Conservation (phyloP, 2,113 vertebrate genomes). For the Clupea harengus region DNA sequence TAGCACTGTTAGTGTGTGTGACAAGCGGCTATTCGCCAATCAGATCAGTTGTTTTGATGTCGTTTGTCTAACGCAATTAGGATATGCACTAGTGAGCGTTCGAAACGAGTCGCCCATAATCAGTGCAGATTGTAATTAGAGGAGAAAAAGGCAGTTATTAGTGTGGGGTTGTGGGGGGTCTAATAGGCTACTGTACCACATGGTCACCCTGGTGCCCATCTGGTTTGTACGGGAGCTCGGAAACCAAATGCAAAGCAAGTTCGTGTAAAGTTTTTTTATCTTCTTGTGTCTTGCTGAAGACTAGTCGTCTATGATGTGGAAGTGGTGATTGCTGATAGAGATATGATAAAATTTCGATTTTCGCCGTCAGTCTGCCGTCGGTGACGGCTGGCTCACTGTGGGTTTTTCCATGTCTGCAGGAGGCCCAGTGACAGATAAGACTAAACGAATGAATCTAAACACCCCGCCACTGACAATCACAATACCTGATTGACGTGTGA, state of each 20-base stretch:
- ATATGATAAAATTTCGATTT: background rate
- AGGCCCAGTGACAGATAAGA: background rate
- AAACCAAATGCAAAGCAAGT: slow-evolving; percentile 57
- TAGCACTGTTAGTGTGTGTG: slow-evolving; percentile 9
- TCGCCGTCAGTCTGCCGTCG: background rate
- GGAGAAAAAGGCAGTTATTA: slow-evolving; percentile 50
- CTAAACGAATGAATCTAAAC: background rate
- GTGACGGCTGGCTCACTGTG: background rate
- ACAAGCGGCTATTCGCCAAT: slow-evolving; percentile 10
- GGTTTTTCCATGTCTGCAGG: background rate
- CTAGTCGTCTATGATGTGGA: background rate
- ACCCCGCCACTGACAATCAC: background rate
- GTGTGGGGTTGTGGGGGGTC: slow-evolving; percentile 55
- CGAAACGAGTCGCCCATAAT: background rate
- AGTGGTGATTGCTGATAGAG: background rate
- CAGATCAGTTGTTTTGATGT: slow-evolving; percentile 13
- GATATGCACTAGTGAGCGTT: background rate
- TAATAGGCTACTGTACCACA: slow-evolving; percentile 60
- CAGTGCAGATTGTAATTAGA: slow-evolving; percentile 47
- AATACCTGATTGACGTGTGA: background rate
- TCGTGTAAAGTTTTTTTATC: background rate
- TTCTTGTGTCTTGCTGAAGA: background rate
- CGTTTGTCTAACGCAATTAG: slow-evolving; percentile 14
- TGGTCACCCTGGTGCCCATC: slow-evolving; percentile 73
- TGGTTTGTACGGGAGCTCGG: slow-evolving; percentile 70